Evolutionary conservation across 2,888 invertebrate genomes (phyloP).

Genomic region (Yponomeuta plumbellus): DNA sequence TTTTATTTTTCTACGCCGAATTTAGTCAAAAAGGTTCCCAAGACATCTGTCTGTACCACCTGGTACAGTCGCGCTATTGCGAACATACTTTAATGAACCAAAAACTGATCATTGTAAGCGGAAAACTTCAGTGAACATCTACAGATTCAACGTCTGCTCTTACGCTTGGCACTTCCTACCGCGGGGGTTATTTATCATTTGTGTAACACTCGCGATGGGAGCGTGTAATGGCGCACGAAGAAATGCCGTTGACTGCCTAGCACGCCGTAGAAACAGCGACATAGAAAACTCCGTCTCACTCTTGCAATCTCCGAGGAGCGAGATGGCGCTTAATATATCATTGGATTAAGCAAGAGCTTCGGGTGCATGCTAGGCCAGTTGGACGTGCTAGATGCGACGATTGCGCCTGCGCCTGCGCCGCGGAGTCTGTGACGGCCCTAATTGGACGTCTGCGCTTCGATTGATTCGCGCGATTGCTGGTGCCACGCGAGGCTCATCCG

Average conservation of each 20-base stretch:
- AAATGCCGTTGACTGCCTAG: not conserved
- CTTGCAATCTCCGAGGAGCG: too few species aligned
- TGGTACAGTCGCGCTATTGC: too few species aligned
- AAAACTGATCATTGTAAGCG: too few species aligned
- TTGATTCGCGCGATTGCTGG: constrained; percentile 14
- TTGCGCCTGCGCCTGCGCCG: constrained; percentile 20
- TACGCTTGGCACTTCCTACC: constrained; percentile 31
- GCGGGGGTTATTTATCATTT: constrained; percentile 35
- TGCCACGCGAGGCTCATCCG: not conserved
- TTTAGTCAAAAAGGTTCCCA: too few species aligned
- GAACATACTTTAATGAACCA: too few species aligned
- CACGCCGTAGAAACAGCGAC: constrained; percentile 3
- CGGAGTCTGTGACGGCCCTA: constrained; percentile 18
- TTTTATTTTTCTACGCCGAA: too few species aligned
- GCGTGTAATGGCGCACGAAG: constrained; percentile 14
- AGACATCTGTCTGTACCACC: too few species aligned
- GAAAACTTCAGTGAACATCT: not conserved
- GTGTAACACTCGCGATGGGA: constrained; percentile 30
- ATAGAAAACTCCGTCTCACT: too few species aligned
- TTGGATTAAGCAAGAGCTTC: too few species aligned
- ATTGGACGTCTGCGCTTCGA: constrained; percentile 23
- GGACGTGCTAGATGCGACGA: constrained; percentile 21
- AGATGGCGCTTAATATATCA: too few species aligned
- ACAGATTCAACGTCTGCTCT: constrained; percentile 15
- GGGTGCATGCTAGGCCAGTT: too few species aligned